A percentile compares a stretch with the other conserved stretches of the same genome.
Conservation (phyloP, 2,888 invertebrate genomes). For the Mimachlamys varia region DNA sequence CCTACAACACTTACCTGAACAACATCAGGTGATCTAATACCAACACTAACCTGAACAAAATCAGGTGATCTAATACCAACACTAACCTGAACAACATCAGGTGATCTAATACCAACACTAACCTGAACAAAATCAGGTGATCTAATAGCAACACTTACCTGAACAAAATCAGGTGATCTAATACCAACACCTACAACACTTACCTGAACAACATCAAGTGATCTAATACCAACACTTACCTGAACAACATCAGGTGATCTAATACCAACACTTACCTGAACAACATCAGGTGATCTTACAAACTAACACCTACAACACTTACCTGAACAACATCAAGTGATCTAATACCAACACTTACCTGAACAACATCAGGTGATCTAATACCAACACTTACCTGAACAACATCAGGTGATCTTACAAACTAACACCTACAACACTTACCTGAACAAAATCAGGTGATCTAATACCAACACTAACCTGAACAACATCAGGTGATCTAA, state of each 20-base stretch:
- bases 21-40: not conserved
- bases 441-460: conserved; percentile 71
- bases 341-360: conserved; percentile 57
- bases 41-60: too few species aligned
- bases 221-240: conserved; percentile 54
- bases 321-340: conserved; percentile 72
- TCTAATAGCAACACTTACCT: conserved; percentile 62
- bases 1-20: conserved; percentile 50
- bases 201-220: conserved; percentile 71
- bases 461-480: conserved; percentile 58
- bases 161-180: conserved; percentile 70
- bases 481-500: conserved; percentile 67
- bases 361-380: conserved; percentile 69
- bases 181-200: not conserved
- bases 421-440: conserved; percentile 44
- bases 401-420: conserved; percentile 68
- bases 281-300: conserved; percentile 69
- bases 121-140: conserved; percentile 71
- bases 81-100: too few species aligned
- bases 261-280: conserved; percentile 60
- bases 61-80: too few species aligned
- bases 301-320: not conserved
- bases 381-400: conserved; percentile 62
- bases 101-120: not conserved
- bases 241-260: conserved; percentile 70